Percentiles rank a stretch among this genome's conserved stretches.
Conservation (phyloP, 2,888 invertebrate species). For the Ophion ellenae region DNA sequence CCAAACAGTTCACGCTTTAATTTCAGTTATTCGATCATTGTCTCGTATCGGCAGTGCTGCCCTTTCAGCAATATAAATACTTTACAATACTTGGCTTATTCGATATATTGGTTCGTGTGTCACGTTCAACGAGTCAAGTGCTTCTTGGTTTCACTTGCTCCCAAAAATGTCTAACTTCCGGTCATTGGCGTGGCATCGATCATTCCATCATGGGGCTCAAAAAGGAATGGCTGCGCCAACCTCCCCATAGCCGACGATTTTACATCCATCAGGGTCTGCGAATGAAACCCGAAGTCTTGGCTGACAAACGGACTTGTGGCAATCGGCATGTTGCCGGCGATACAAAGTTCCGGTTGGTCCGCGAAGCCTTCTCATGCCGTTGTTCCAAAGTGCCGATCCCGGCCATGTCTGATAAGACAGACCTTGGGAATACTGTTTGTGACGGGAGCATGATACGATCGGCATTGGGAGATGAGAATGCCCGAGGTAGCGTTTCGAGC, state of each 20-base stretch:
- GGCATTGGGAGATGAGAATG: conserved; percentile 74
- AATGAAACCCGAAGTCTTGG: conserved; percentile 44
- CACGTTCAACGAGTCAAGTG: neutral
- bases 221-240: conserved; percentile 78
- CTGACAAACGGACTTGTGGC: conserved; percentile 60
- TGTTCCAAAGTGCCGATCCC: conserved; percentile 67
- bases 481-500: conserved; percentile 73
- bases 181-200: neutral
- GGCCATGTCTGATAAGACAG: conserved; percentile 79
- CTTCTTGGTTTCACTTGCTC: neutral
- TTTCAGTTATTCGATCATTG: conserved; percentile 1
- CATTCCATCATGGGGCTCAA: conserved; percentile 49
- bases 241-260: conserved; percentile 64
- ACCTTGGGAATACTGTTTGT: conserved; percentile 72
- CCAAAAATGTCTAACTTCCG: neutral
- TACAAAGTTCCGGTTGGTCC: conserved; percentile 69
- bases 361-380: conserved; percentile 54
- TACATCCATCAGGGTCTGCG: conserved; percentile 22
- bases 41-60: conserved; percentile 35
- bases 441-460: conserved; percentile 73
- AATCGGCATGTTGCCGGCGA: conserved; percentile 68
- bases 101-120: neutral
- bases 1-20: conserved; percentile 2
- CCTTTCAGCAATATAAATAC: conserved; percentile 24
- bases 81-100: conserved; percentile 26